These are phyloP conservation scores for Daubentonia madagascariensis DNA, from an alignment of 2,113 vertebrate species.

Conservation along the genomic window DNA sequence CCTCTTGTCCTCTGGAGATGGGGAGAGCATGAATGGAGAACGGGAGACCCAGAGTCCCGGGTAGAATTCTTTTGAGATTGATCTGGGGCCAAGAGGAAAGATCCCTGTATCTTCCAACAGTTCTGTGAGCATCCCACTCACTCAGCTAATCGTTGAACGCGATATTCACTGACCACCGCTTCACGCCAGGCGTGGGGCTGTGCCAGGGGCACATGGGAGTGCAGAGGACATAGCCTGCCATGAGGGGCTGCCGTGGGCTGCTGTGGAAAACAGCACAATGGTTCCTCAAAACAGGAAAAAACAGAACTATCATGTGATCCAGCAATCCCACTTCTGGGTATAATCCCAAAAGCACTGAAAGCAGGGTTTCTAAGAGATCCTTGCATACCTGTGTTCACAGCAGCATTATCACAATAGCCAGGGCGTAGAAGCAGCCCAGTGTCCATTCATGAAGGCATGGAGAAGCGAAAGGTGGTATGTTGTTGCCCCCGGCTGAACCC, in stretches of 20 bases:
- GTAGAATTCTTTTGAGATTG: not conserved
- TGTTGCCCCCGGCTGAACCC: not conserved
- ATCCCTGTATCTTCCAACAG: not conserved
- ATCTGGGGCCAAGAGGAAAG: not conserved
- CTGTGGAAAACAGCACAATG: not conserved
- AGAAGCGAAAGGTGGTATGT: not conserved
- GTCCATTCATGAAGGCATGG: not conserved
- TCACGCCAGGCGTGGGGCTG: too few relatives aligned
- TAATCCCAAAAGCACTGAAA: not conserved
- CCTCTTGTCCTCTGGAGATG: too few relatives aligned
- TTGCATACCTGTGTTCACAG: not conserved
- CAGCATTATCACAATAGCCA: not conserved
- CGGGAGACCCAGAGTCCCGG: not conserved
- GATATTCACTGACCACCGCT: not conserved
- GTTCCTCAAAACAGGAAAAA: not conserved
- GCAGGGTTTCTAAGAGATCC: not conserved
- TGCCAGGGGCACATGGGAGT: too few relatives aligned
- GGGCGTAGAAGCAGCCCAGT: not conserved
- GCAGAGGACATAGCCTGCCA: not conserved
- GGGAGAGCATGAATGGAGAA: not conserved
- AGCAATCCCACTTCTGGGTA: not conserved
- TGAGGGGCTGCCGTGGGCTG: too few relatives aligned
- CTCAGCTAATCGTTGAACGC: not conserved
- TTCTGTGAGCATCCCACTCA: not conserved
- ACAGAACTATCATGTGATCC: not conserved